phyloP scores from a whole-genome alignment of 37 sponge, comb jelly and placozoan genomes.

The Tethya wilhelma region DNA sequence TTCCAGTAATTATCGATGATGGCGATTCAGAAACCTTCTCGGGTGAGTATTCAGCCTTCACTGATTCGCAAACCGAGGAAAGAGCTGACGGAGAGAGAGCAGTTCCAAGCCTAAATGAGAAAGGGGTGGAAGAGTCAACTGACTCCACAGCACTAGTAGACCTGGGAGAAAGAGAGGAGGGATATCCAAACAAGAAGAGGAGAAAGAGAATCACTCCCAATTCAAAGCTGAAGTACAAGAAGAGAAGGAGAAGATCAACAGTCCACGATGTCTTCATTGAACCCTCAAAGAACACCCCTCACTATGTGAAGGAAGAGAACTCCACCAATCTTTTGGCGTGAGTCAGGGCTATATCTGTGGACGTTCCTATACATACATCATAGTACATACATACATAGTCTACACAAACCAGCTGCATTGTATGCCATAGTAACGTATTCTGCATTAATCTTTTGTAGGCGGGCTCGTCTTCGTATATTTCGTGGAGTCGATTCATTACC shows the following conservation, averaged over 20 bases:
- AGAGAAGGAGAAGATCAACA: background rate
- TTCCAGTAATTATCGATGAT: too few relatives aligned
- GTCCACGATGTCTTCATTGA: conserved; percentile 11
- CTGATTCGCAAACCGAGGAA: too few relatives aligned
- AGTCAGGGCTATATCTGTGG: background rate
- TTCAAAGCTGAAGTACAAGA: background rate
- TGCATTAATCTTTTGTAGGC: conserved; percentile 5
- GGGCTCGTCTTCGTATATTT: conserved; percentile 34
- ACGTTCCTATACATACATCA: too few relatives aligned
- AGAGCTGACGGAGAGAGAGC: too few relatives aligned
- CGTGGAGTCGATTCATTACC: conserved; percentile 32
- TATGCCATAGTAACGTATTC: background rate
- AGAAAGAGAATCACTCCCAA: background rate
- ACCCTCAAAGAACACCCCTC: conserved; percentile 14
- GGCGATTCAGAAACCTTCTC: too few relatives aligned
- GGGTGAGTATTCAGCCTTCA: too few relatives aligned
- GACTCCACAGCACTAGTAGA: background rate
- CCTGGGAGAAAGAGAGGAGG: too few relatives aligned
- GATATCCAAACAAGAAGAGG: background rate
- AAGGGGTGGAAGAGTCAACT: too few relatives aligned
- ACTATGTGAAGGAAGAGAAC: conserved; percentile 21
- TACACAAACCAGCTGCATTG: background rate
- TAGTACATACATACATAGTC: background rate
- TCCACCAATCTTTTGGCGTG: conserved; percentile 29
- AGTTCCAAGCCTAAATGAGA: too few relatives aligned